Conservation (phyloP, 1,140 invertebrate genomes). For the Vollenhovia emeryi region DNA sequence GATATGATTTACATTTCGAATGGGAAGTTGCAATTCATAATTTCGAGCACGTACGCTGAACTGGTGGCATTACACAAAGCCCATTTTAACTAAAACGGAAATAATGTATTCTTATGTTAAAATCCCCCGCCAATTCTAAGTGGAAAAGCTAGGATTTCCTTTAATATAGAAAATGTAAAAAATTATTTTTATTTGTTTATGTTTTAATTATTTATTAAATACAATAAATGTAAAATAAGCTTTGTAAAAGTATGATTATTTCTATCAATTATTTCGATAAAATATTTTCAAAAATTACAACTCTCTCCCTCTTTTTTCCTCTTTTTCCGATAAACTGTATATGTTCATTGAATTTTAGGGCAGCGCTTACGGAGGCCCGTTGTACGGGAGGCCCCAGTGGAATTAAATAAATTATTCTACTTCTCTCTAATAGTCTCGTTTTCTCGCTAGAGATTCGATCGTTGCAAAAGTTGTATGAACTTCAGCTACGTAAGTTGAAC, state of each 20-base stretch:
- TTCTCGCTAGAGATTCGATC: background rate
- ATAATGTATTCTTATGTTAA: conserved; percentile 37
- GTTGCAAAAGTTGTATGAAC: conserved; percentile 9
- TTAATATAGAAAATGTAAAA: background rate
- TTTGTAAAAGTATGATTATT: background rate
- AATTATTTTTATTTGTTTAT: background rate
- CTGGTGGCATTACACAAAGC: conserved; percentile 32
- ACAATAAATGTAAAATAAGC: background rate
- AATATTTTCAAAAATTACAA: conserved; percentile 23
- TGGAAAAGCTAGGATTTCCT: background rate
- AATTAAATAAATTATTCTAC: conserved; percentile 27
- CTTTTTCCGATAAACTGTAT: background rate
- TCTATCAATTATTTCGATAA: background rate
- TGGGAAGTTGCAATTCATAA: conserved; percentile 34
- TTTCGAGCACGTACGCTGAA: conserved; percentile 49
- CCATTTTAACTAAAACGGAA: conserved; percentile 41
- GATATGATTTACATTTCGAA: conserved; percentile 26
- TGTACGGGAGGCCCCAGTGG: background rate
- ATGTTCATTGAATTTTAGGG: conserved; percentile 7
- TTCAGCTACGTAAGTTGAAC: background rate
- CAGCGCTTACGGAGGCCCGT: background rate
- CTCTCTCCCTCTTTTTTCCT: background rate
- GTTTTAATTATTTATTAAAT: background rate
- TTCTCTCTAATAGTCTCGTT: background rate
- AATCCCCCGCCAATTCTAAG: background rate